These are phyloP conservation scores for Caligus rogercresseyi DNA, from an alignment of 1,140 invertebrate genomes.

Conservation along the genomic window DNA sequence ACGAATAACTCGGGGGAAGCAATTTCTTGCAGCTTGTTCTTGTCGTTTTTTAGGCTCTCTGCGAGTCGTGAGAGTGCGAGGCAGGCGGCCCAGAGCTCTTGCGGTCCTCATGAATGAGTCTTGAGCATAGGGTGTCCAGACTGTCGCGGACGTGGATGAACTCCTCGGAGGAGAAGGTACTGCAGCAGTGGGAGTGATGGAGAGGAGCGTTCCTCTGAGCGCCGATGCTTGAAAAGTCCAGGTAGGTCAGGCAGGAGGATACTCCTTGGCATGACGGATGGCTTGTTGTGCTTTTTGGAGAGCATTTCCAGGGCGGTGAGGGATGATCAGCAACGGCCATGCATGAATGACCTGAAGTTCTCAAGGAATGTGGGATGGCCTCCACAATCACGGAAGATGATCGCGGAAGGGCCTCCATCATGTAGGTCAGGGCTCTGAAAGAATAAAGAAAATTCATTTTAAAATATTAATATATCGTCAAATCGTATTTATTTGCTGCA, in stretches of 20 bases:
- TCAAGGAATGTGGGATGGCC: conserved; percentile 84
- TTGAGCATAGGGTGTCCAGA: conserved; percentile 59
- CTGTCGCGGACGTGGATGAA: conserved; percentile 80
- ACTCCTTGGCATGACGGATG: conserved; percentile 80
- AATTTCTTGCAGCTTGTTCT: conserved; percentile 76
- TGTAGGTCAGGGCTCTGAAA: conserved; percentile 75
- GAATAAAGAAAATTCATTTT: not conserved
- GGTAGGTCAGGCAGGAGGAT: conserved; percentile 77
- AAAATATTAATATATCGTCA: not conserved
- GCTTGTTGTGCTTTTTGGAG: conserved; percentile 82
- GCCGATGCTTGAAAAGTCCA: conserved; percentile 94
- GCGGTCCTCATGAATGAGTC: conserved; percentile 63
- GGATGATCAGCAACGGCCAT: conserved; percentile 96
- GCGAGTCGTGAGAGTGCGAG: conserved; percentile 76
- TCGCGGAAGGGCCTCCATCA: conserved; percentile 94
- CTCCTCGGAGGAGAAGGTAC: conserved; percentile 78
- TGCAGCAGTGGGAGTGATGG: conserved; percentile 89
- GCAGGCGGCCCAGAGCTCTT: conserved; percentile 95
- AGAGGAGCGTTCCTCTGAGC: conserved; percentile 84
- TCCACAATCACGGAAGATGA: conserved; percentile 59
- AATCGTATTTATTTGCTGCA: no score
- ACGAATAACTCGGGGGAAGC: conserved; percentile 70
- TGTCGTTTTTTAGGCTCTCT: conserved; percentile 86
- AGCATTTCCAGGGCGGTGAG: conserved; percentile 90
- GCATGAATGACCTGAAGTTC: conserved; percentile 90